Base-by-base conservation (phyloP, 2,888 invertebrate genomes). In the Sarcophaga carnaria region DNA sequence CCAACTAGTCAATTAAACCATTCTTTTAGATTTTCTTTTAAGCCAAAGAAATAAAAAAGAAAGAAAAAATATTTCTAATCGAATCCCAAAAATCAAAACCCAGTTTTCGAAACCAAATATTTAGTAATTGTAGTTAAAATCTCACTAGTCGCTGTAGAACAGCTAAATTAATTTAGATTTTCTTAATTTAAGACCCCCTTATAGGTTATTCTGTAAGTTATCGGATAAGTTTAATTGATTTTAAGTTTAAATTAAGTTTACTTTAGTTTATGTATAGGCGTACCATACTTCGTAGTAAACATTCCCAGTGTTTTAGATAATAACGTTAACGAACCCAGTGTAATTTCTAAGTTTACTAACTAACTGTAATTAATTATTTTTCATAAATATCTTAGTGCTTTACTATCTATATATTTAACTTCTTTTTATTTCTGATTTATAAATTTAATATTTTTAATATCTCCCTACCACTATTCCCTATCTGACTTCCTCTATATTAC, bases 91-190 rank as follows among this genome's bases (percentile, higher is more conserved):
- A 71, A 67, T n/a, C 22, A 25, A 71, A 85, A 72, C 59, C 71
- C 67, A 80, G 71, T 77, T 80, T 80, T 69, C 47, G n/a, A 85
- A 77, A 79, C 64, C 64, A 75, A 75, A 75, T 70, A 49, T 47
- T 45, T 54, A 54, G 47, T 66, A 66, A 47, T 47, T 78, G 54
- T 54, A 85, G 69, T 8, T 66, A 47, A 67, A 85, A 69, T 70
- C 63, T 60, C 25, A 63, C 82, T 87, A 87, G 80, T 87, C 87
- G 85, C 87, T 87, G 87, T 87, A 63, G 72, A 80, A 87, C 87
- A 85, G 87, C 87, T 62, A 47, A 62, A 54, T 4, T 63, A 80
- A 69, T 64, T 64, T 76, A 70, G 49, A 5, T 45, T 49, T 1
- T 37, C 8, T 37, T 37, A 37, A 37, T 37, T 37, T 37, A 37